Percentiles rank a stretch among this genome's conserved stretches.
These are phyloP conservation scores for Lepus europaeus DNA, from an alignment of 2,113 vertebrate species.

Conservation along the genomic window DNA sequence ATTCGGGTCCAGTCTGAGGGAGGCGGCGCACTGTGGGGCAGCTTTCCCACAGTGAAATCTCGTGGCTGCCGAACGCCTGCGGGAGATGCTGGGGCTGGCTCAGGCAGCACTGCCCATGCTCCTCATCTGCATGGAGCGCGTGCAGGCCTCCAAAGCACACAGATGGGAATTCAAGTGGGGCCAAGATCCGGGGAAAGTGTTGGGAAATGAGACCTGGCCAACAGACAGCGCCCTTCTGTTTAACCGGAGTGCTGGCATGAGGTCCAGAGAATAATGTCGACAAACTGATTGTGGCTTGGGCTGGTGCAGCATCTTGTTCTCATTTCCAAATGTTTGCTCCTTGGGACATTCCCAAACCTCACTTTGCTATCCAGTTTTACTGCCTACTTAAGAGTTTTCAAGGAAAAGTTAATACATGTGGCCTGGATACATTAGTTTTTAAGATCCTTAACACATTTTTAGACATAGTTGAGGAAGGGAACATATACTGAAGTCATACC, in stretches of 20 bases:
- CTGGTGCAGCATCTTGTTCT: constrained; percentile 36
- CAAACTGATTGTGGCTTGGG: constrained; percentile 19
- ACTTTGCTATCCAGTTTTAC: neutral
- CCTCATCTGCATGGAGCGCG: neutral
- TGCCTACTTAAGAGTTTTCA: neutral
- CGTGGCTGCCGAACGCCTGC: neutral
- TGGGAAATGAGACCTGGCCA: constrained; percentile 49
- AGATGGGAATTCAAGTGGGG: constrained; percentile 38
- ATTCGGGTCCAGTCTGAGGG: neutral
- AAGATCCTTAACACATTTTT: neutral
- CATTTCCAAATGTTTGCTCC: constrained; percentile 33
- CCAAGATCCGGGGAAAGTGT: neutral
- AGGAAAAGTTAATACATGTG: neutral
- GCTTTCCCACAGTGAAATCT: neutral
- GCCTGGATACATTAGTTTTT: neutral
- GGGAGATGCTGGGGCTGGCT: neutral
- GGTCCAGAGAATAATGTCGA: constrained; percentile 69
- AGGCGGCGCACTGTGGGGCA: accelerated
- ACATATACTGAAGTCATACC: neutral
- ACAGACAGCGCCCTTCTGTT: constrained; percentile 64
- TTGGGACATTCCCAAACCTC: constrained; percentile 56
- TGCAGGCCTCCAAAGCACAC: neutral
- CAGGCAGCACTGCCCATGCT: accelerated
- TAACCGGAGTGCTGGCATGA: constrained; percentile 59
- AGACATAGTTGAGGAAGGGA: neutral